These are phyloP conservation scores for Ericerus pela DNA, from an alignment of 1,140 invertebrate genomes.

Conservation along the genomic window DNA sequence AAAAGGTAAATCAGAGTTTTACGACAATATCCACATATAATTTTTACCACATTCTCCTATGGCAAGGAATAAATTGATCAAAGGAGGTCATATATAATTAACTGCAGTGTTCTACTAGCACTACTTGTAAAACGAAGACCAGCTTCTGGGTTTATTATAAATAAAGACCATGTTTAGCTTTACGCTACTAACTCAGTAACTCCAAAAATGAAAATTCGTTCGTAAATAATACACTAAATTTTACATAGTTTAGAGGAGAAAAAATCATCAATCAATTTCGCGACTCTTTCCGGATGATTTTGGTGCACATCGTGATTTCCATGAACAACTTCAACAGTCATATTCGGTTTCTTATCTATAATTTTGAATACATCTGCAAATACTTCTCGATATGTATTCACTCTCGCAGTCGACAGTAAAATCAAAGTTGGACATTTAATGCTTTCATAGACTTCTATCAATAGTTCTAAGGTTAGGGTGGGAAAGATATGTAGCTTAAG, in stretches of 20 bases:
- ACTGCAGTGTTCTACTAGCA: no score
- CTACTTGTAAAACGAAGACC: no score
- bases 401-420: conserved; percentile 20
- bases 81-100: no score
- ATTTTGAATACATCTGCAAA: conserved; percentile 19
- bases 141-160: no score
- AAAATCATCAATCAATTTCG: conserved; percentile 32
- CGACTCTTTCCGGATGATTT: conserved; percentile 39
- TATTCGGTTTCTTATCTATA: conserved; percentile 25
- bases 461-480: conserved; percentile 19
- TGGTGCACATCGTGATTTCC: conserved; percentile 50
- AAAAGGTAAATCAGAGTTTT: no score
- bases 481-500: conserved; percentile 21
- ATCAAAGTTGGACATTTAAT: conserved; percentile 26
- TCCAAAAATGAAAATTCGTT: no score
- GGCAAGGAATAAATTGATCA: no score
- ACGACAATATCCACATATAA: no score
- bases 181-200: no score
- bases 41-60: no score
- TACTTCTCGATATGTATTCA: not conserved
- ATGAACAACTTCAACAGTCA: conserved; percentile 31
- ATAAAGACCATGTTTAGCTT: no score
- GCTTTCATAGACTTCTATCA: conserved; percentile 15
- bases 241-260: conserved; percentile 19
- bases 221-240: no score